Percentiles rank a stretch among this genome's conserved stretches.
These are phyloP conservation scores for Gobionotothen gibberifrons DNA, from an alignment of 2,797 vertebrate species.

Conservation along the genomic window DNA sequence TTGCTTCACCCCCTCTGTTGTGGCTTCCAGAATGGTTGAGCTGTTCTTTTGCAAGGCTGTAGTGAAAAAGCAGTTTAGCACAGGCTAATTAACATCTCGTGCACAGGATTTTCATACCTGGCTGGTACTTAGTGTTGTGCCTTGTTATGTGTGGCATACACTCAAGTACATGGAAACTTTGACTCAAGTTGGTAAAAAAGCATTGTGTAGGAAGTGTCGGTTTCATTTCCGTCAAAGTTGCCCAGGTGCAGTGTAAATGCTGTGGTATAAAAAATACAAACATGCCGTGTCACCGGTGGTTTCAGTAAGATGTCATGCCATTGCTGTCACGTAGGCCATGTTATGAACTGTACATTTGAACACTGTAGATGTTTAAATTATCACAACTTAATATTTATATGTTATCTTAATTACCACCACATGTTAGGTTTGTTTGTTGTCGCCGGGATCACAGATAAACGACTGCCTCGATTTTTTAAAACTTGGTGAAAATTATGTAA, in stretches of 20 bases:
- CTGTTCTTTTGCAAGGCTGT: constrained; percentile 12
- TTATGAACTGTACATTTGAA: not conserved
- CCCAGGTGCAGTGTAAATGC: not conserved
- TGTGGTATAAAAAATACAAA: not conserved
- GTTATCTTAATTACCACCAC: too few relatives aligned
- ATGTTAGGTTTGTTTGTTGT: too few relatives aligned
- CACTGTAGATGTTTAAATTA: not conserved
- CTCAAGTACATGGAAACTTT: not conserved
- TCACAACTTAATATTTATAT: too few relatives aligned
- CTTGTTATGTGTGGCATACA: not conserved
- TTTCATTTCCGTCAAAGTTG: not conserved
- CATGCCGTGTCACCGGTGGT: not conserved
- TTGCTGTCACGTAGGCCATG: not conserved
- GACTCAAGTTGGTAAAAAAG: not conserved
- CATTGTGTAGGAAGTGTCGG: not conserved
- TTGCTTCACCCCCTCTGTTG: constrained; percentile 3
- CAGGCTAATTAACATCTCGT: constrained; percentile 41
- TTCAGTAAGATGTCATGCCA: not conserved
- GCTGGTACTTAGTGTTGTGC: constrained; percentile 4
- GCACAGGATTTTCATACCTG: constrained; percentile 62
- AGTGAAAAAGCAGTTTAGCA: constrained; percentile 10
- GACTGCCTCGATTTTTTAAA: too few relatives aligned
- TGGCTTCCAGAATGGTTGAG: constrained; percentile 14
- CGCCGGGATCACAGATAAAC: too few relatives aligned
- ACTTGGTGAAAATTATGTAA: too few relatives aligned